Percentiles rank a stretch among this genome's conserved stretches.
phyloP scores from a whole-genome alignment of 1,140 invertebrate species.

The Aleiodes sp. region DNA sequence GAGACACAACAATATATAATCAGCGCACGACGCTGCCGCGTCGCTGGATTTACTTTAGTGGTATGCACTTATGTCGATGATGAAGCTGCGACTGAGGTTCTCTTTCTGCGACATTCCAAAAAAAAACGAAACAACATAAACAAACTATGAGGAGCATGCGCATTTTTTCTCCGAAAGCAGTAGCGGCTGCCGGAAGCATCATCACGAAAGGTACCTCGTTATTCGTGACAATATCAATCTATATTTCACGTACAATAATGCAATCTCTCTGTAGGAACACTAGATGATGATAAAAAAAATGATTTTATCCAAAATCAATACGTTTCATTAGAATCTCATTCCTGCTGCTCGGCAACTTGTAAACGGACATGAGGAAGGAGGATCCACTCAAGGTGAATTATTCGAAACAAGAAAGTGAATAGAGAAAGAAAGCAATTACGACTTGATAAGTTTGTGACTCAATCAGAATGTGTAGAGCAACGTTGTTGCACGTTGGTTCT shows the following conservation, averaged over 20 bases:
- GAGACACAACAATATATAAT: too few species aligned
- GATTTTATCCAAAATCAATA: too few species aligned
- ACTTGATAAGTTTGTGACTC: conserved; percentile 3
- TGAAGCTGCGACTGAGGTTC: too few species aligned
- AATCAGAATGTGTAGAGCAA: conserved; percentile 11
- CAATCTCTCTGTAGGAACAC: background rate
- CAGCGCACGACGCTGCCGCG: too few species aligned
- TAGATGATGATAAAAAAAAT: background rate
- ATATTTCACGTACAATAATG: conserved; percentile 44
- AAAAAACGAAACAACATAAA: conserved; percentile 5
- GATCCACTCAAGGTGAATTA: too few species aligned
- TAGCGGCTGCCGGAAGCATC: conserved; percentile 61
- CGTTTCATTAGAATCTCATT: too few species aligned
- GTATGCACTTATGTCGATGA: too few species aligned
- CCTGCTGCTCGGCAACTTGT: background rate
- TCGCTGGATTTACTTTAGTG: too few species aligned
- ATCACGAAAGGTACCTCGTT: conserved; percentile 60
- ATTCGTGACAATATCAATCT: conserved; percentile 66
- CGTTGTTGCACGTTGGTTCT: conserved; percentile 1
- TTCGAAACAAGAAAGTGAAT: background rate
- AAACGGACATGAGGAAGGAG: too few species aligned
- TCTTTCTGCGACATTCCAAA: too few species aligned
- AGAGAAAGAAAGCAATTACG: background rate
- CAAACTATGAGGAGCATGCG: conserved; percentile 9
- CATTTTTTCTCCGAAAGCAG: conserved; percentile 49